These are phyloP conservation scores for Nemopilema nomurai DNA, from an alignment of 30 jellyfish, hydroid and myxozoan genomes.

Conservation along the genomic window DNA sequence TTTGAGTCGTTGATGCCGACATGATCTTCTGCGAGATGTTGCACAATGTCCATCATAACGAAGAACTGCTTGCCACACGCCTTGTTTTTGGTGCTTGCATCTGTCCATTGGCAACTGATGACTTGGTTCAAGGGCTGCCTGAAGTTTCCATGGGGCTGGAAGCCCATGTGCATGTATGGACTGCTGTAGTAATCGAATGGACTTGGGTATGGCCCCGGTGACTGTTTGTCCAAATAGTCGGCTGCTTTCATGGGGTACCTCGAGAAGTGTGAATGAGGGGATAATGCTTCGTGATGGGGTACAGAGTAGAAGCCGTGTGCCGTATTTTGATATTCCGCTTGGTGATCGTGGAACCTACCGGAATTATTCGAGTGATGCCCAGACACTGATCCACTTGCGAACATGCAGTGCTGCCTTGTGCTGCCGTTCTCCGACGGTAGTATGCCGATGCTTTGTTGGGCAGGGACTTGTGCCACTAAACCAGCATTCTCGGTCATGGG, in stretches of 20 bases:
- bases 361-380: conserved; percentile 68
- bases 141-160: conserved; percentile 96
- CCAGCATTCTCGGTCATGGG: conserved; percentile 75
- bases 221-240: conserved; percentile 73
- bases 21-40: conserved; percentile 98
- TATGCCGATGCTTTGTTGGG: conserved; percentile 69
- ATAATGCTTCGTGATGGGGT: conserved; percentile 88
- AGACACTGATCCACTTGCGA: conserved; percentile 76
- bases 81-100: conserved; percentile 95
- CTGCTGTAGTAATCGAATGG: conserved; percentile 88
- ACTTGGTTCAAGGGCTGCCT: conserved; percentile 98
- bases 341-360: conserved; percentile 77
- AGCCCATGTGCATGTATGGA: conserved; percentile 92
- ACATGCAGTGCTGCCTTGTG: conserved; percentile 98
- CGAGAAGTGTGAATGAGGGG: conserved; percentile 73
- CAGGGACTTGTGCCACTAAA: conserved; percentile 65
- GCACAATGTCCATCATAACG: conserved; percentile 99
- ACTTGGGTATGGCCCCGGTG: conserved; percentile 77
- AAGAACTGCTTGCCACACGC: conserved; percentile 99
- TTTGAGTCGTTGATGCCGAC: conserved; percentile 96
- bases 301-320: conserved; percentile 71
- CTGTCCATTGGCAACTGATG: conserved; percentile 97
- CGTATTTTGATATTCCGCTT: conserved; percentile 70
- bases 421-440: conserved; percentile 81
- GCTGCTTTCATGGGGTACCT: conserved; percentile 63